A percentile compares a stretch with the other conserved stretches of the same genome.
Evolutionary conservation across 2,888 invertebrate genomes (phyloP).

Genomic region (Platypus cylindrus): DNA sequence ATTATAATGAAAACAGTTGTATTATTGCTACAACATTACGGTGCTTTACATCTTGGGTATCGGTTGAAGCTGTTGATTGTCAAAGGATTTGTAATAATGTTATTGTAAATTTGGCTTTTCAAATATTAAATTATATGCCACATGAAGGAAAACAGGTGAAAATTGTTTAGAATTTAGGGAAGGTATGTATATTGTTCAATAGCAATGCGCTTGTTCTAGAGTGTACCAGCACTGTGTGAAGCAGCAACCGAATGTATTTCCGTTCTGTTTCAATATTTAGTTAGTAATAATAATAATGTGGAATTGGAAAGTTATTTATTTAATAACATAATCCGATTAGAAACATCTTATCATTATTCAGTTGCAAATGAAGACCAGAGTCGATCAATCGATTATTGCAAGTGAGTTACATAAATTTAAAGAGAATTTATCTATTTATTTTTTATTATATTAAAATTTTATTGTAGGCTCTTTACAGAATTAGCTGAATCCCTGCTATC

Average conservation of each 20-base stretch:
- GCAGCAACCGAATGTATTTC: constrained; percentile 86
- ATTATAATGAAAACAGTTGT: constrained; percentile 53
- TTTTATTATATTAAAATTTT: no score
- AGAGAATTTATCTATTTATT: no score
- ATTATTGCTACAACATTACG: constrained; percentile 62
- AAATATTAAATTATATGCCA: constrained; percentile 39
- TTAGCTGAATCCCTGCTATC: constrained; percentile 82
- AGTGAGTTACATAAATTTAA: constrained; percentile 28
- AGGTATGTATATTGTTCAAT: background rate
- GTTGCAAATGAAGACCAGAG: constrained; percentile 90
- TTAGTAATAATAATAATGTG: constrained; percentile 59
- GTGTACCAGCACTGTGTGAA: constrained; percentile 53
- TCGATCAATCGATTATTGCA: constrained; percentile 86
- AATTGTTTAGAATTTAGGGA: background rate
- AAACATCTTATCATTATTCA: constrained; percentile 77
- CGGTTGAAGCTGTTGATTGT: constrained; percentile 67
- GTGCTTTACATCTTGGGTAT: constrained; percentile 88
- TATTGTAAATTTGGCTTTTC: constrained; percentile 60
- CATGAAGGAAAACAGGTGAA: constrained; percentile 23
- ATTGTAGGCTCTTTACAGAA: constrained; percentile 71
- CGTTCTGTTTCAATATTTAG: constrained; percentile 69
- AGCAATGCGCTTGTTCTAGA: constrained; percentile 6
- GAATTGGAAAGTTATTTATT: constrained; percentile 70
- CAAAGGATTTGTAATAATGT: constrained; percentile 60
- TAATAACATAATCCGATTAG: constrained; percentile 65